Evolutionary conservation across 1,140 invertebrate species (phyloP), one percentile per base, ranked within the genome.

Genomic region (Colletes gigas): DNA sequence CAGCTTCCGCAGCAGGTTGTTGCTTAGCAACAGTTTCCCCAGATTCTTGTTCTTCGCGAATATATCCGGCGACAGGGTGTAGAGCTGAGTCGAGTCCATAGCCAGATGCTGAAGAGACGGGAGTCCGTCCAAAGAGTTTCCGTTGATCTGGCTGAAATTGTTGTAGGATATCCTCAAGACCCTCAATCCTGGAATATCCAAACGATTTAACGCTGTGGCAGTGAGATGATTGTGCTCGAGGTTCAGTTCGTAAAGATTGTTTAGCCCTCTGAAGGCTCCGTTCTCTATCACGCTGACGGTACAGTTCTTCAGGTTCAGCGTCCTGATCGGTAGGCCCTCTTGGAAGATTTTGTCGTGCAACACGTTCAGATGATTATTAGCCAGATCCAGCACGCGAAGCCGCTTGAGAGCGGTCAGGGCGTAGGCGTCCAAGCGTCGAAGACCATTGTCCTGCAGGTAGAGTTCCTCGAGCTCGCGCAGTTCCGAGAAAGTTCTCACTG

Each of bases 1-100:
- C 71, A 97, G 91, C 78, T 94, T 93, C 71, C 91, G 93, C 1
- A 97, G 88, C 30, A 94, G 93, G 91, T 98, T 98, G 78, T 95
- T 94, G 62, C 95, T 95, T n/a, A 98, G 92, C 89, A 96, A 95
- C 47, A 98, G 93, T 81, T 95, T 94, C 0, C 95, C 93, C 1
- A 97, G 92, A 88, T 97, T 97, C 79, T 96, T 96, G 89, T 97
- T 97, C 84, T 96, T 96, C 6, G 95, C 94, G 85, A 98, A 97
- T 17, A 96, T 94, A 66, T 95, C 94, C 8, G 95, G 93, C 1
- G 96, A 96, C 76, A 98, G 92, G 50, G 93, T 93, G 5, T 93
- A 92, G 85, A 98, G 95, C 77, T 95, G 95, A 62, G 96, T 96
- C 85, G 95, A 94, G 86, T 97, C 96, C 87, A 98, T 90, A 10